phyloP scores from a whole-genome alignment of 2,888 invertebrate genomes.

The Psylliodes chrysocephalus region DNA sequence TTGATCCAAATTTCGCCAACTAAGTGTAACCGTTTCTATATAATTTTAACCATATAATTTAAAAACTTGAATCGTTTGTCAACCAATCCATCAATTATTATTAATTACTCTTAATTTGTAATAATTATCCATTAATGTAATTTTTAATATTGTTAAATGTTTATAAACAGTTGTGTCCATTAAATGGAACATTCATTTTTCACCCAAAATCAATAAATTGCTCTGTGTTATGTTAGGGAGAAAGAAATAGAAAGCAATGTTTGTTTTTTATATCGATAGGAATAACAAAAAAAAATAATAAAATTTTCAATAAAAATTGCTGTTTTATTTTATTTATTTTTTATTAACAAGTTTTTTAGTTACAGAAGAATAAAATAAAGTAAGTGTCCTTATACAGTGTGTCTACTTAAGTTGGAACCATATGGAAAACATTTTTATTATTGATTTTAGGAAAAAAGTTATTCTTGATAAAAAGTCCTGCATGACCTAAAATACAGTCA shows the following conservation, averaged over 20 bases:
- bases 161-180: constrained; percentile 47
- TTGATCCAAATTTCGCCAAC: no score
- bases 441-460: no score
- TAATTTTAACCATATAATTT: neutral
- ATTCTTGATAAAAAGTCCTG: no score
- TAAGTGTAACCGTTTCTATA: neutral
- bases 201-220: constrained; percentile 62
- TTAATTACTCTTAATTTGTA: neutral
- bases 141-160: constrained; percentile 19
- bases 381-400: no score
- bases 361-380: no score
- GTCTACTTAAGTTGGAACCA: no score
- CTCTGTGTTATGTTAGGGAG: constrained; percentile 68
- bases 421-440: no score
- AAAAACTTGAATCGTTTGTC: neutral
- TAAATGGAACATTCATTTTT: constrained; percentile 61
- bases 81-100: neutral
- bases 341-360: no score
- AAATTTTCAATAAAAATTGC: constrained; percentile 67
- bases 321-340: neutral
- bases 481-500: no score
- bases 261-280: constrained; percentile 73
- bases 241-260: constrained; percentile 66
- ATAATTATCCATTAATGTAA: constrained; percentile 7
- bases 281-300: constrained; percentile 66